Evolutionary conservation across 1,140 invertebrate species (phyloP).

Genomic region (Chironomus striatipennis): DNA sequence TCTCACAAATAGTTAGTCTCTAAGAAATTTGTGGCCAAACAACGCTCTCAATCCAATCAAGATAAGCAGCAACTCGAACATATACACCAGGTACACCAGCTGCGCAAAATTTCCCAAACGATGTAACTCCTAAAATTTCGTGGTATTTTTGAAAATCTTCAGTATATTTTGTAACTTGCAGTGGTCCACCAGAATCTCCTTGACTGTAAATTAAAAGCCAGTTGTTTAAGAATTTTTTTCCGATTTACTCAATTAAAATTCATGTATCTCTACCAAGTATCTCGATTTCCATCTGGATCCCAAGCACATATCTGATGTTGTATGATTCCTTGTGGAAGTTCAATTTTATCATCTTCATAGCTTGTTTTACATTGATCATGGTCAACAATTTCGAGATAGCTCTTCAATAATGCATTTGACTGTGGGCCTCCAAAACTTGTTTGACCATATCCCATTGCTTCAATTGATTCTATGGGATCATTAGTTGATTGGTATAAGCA

Average conservation of each 20-base stretch:
- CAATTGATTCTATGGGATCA: neutral
- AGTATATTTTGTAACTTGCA: constrained; percentile 18
- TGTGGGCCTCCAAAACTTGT: constrained; percentile 30
- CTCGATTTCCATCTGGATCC: constrained; percentile 43
- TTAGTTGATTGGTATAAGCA: constrained; percentile 19
- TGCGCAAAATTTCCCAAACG: constrained; percentile 58
- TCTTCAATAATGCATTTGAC: constrained; percentile 32
- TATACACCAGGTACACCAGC: constrained; percentile 56
- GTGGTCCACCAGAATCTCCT: constrained; percentile 55
- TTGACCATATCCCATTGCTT: constrained; percentile 27
- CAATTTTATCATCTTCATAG: neutral
- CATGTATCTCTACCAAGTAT: constrained; percentile 46
- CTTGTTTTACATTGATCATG: neutral
- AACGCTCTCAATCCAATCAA: constrained; percentile 66
- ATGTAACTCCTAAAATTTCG: constrained; percentile 51
- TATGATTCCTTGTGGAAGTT: constrained; percentile 35
- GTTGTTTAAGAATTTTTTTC: constrained; percentile 3
- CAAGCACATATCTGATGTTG: constrained; percentile 49
- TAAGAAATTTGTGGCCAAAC: too few relatives aligned
- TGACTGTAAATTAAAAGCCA: constrained; percentile 33
- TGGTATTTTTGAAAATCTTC: neutral
- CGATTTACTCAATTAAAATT: neutral
- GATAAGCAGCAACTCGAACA: constrained; percentile 55
- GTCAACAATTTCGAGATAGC: neutral
- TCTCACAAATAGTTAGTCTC: too few relatives aligned